phyloP scores from a whole-genome alignment of 2,797 vertebrate genomes.

The Brachymystax lenok region DNA sequence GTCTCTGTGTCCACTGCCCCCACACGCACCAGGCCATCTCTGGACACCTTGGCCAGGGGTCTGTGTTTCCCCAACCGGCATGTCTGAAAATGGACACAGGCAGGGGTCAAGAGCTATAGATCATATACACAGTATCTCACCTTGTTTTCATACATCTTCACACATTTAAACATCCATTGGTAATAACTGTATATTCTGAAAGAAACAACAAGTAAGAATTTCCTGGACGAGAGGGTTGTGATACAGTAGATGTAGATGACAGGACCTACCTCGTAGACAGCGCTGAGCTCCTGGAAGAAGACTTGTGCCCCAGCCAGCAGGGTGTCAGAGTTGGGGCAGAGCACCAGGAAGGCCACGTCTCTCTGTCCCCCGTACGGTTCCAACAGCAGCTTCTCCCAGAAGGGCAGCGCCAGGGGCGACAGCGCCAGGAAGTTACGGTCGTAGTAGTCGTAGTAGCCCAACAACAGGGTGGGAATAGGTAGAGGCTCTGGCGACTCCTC shows the following conservation, averaged over 20 bases:
- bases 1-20: conserved; percentile 84
- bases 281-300: conserved; percentile 97
- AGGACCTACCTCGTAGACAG: conserved; percentile 90
- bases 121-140: neutral
- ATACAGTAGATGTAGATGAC: neutral
- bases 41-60: conserved; percentile 90
- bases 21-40: conserved; percentile 89
- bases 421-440: conserved; percentile 93
- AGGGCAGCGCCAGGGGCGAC: conserved; percentile 92
- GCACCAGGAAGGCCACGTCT: conserved; percentile 93
- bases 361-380: conserved; percentile 94
- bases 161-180: neutral
- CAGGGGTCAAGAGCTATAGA: conserved; percentile 12
- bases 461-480: conserved; percentile 90
- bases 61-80: conserved; percentile 97
- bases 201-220: neutral
- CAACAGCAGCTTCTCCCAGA: conserved; percentile 96
- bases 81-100: conserved; percentile 73
- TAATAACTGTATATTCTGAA: neutral
- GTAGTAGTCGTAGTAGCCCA: conserved; percentile 88
- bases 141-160: neutral
- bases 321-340: conserved; percentile 92
- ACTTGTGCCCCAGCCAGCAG: conserved; percentile 88
- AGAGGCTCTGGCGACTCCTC: conserved; percentile 97
- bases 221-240: too few species aligned